Evolutionary conservation across 1,140 invertebrate genomes (phyloP), one percentile per base, ranked within the genome.

Genomic region (Leptinotarsa lineolata): DNA sequence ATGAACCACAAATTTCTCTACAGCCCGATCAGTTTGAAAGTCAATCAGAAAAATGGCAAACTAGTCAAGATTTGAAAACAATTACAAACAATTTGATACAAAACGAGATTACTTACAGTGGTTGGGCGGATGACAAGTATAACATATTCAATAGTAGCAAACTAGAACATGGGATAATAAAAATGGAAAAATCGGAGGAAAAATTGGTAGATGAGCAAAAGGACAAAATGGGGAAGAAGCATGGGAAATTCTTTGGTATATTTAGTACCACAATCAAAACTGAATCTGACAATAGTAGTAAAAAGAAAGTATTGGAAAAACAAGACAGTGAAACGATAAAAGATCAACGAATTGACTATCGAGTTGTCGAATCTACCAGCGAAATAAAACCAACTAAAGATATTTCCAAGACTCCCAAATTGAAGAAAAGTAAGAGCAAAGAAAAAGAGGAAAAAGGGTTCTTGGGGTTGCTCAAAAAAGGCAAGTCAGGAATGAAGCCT

Each of bases 351-450:
- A 76, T 39, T 39, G 30, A 39, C 3, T 8, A 75, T 16, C 79
- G 81, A 66, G 78, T 82, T 22, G 77, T 83, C 39, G 80, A 82
- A 69, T 83, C 48, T 83, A 72, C 81, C 83, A 61, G 79, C 81
- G 48, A 72, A 78, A 71, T 81, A 54, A 84, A 79, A 75, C 75
- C 65, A 13, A 39, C 67, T n/a, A 72, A 76, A 46, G 74, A 78
- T 21, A 59, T 59, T 72, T 16, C 46, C 16, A 68, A 63, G 54
- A 63, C 68, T n/a, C 46, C 44, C 48, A 71, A 71, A 71, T 68
- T 66, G 64, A 73, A 74, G 64, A 81, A 78, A 72, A 78, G 72
- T 70, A 72, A 46, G 45, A 68, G 66, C 21, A 68, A 0, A 54
- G 58, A 61, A 18, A 72, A 75, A 39, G 72, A 72, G 16, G 71